Percentiles rank a stretch among this genome's conserved stretches.
Evolutionary conservation across 2,113 vertebrate genomes (phyloP).

Genomic region (Lonchura striata): DNA sequence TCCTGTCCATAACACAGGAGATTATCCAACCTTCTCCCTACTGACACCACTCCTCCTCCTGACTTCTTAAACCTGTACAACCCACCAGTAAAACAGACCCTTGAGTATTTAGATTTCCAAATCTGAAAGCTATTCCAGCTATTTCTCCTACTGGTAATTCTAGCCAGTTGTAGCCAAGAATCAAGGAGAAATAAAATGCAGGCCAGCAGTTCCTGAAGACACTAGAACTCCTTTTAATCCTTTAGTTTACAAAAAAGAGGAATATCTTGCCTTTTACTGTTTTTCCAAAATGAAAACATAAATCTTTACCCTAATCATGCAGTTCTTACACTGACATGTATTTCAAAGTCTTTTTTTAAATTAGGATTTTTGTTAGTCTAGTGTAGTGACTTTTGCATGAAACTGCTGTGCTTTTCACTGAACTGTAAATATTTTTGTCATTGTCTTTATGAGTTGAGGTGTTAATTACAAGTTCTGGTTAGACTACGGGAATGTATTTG

Average conservation of each 20-base stretch:
- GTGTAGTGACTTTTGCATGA: neutral
- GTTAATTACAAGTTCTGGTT: neutral
- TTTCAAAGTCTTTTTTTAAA: neutral
- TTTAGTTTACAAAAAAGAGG: neutral
- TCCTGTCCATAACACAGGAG: neutral
- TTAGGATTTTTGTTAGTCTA: neutral
- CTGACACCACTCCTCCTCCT: neutral
- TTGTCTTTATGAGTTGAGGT: neutral
- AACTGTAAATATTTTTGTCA: neutral
- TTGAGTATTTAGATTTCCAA: neutral
- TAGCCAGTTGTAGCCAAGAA: neutral
- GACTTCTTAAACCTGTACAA: neutral
- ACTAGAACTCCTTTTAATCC: neutral
- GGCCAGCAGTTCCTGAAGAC: neutral
- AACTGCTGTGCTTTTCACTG: neutral
- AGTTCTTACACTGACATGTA: neutral
- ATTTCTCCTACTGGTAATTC: neutral
- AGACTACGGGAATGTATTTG: neutral
- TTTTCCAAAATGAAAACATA: neutral
- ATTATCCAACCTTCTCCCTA: neutral
- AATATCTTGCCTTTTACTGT: neutral
- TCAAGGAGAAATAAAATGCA: neutral
- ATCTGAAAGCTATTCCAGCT: neutral
- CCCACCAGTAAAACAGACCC: neutral
- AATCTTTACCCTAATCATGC: neutral